Evolutionary conservation across 92 coral and sea anemone species (phyloP).

Genomic region (Porites rus): DNA sequence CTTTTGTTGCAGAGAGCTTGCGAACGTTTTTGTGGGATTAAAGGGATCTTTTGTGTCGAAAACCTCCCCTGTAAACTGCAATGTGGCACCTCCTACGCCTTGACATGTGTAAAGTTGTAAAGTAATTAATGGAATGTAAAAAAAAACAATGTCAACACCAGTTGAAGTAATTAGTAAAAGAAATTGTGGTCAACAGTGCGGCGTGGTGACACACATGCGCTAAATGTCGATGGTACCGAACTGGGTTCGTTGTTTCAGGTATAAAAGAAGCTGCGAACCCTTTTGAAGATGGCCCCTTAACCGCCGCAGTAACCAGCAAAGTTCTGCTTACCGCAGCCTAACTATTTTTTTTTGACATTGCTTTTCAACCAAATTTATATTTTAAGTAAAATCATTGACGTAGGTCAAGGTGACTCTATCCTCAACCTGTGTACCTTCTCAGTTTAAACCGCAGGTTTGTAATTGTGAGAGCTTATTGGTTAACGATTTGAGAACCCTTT

Average conservation of each 20-base stretch:
- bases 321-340: background rate
- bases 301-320: background rate
- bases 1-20: slow-evolving; percentile 28
- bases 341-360: no score
- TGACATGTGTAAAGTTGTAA: slow-evolving; percentile 15
- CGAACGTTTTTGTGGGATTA: slow-evolving; percentile 43
- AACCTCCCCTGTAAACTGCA: slow-evolving; percentile 42
- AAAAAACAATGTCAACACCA: slow-evolving; percentile 13
- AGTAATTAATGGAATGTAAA: slow-evolving; percentile 25
- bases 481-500: no score
- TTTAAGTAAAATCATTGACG: no score
- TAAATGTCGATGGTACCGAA: background rate
- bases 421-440: background rate
- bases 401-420: no score
- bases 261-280: background rate
- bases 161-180: slow-evolving; percentile 19
- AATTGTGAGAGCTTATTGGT: no score
- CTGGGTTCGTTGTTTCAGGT: background rate
- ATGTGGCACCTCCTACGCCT: slow-evolving; percentile 25
- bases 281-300: background rate
- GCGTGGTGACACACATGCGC: slow-evolving; percentile 34
- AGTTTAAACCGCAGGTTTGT: background rate
- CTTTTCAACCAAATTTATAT: no score
- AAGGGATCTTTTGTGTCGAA: slow-evolving; percentile 31
- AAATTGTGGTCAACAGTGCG: slow-evolving; percentile 20